Evolutionary conservation across 1,140 invertebrate genomes (phyloP), one percentile per base, ranked within the genome.

Genomic region (Platyscapa corneri): DNA sequence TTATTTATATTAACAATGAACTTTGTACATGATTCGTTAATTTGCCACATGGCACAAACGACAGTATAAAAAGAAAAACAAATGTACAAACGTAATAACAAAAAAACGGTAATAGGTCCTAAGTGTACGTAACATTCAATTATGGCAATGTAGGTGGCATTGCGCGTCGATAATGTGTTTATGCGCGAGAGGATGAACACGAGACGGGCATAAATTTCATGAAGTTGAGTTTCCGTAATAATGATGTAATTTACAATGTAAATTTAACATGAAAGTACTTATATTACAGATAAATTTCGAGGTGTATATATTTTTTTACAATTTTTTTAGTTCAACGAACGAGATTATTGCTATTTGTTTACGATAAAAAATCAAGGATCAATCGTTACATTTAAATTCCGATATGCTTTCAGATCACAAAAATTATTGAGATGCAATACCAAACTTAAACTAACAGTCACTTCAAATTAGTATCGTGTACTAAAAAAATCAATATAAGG

Each of bases 11-110:
- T 89, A 92, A 92, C 89, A 90, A 89, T 90, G 85, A 91, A 89
- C 88, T 92, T 92, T 92, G 90, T 92, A 92, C 91, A 92, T 86
- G 87, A 89, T 90, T 89, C 87, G 83, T 89, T 89, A 90, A 89
- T 88, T 79, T 60, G 81, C 86, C 83, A 85, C 32, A 83, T 76
- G 86, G 86, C 87, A 89, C 83, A 83, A 90, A 89, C 87, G 88
- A 89, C 86, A 87, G 89, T 90, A 89, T 90, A 89, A 90, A 90
- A 90, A 88, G 85, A 82, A 77, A 89, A 90, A 89, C 88, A 87
- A 89, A 89, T 83, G 80, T 86, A 83, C 85, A 86, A 87, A 75
- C 42, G 49, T 76, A 78, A 80, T 86, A 87, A 87, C 46, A 80
- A 86, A 77, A n/a, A 85, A 84, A 80, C 53, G 37, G 72, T 85